Percentiles rank a stretch among this genome's conserved stretches.
These are phyloP conservation scores for Platerodrilus igneus DNA, from an alignment of 2,888 invertebrate genomes.

Conservation along the genomic window DNA sequence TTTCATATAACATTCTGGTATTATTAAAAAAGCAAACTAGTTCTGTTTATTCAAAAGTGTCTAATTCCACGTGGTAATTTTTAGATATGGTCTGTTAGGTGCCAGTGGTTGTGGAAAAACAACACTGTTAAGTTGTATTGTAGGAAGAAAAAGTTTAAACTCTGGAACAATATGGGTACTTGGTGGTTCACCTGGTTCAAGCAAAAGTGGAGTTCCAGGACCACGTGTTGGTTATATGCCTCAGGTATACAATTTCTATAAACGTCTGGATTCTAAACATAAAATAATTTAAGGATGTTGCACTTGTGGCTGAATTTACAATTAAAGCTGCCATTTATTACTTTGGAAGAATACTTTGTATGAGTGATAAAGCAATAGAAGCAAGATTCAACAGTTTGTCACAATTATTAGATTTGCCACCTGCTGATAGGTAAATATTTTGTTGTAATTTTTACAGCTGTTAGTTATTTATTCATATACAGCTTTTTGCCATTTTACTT, in stretches of 20 bases:
- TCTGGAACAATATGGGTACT: slow-evolving; percentile 81
- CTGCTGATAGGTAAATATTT: slow-evolving; percentile 55
- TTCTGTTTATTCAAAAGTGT: too few relatives aligned
- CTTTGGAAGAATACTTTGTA: slow-evolving; percentile 81
- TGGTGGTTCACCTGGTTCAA: slow-evolving; percentile 76
- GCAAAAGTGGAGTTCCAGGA: slow-evolving; percentile 82
- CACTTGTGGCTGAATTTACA: slow-evolving; percentile 73
- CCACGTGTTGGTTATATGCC: slow-evolving; percentile 86
- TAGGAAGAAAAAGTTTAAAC: slow-evolving; percentile 74
- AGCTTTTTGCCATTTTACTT: too few relatives aligned
- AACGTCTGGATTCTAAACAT: too few relatives aligned
- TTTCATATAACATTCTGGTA: too few relatives aligned
- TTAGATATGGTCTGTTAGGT: slow-evolving; percentile 81
- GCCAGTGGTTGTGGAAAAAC: slow-evolving; percentile 91
- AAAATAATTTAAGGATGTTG: slow-evolving; percentile 72
- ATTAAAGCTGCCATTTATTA: slow-evolving; percentile 80
- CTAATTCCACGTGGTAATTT: too few relatives aligned
- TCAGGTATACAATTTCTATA: slow-evolving; percentile 58
- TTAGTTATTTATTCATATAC: too few relatives aligned
- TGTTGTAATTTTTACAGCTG: too few relatives aligned
- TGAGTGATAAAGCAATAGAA: slow-evolving; percentile 59
- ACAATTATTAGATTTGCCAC: slow-evolving; percentile 72
- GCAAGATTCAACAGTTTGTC: slow-evolving; percentile 65
- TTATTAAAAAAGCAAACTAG: too few relatives aligned
- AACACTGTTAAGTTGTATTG: slow-evolving; percentile 79